Conservation (phyloP, 2,797 vertebrate species). For the Trachops cirrhosus region DNA sequence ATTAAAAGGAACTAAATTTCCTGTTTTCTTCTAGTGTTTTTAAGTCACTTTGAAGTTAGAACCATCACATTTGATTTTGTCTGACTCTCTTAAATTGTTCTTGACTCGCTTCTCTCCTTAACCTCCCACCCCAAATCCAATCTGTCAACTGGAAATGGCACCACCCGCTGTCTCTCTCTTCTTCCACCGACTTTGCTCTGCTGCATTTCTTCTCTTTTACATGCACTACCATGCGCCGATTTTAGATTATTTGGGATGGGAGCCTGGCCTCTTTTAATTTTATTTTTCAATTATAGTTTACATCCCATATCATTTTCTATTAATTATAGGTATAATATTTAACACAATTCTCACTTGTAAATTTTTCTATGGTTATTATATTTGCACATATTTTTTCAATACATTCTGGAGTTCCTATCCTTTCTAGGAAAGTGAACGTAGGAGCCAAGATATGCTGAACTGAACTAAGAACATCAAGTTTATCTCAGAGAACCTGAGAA, state of each 20-base stretch:
- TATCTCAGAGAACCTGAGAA: background rate
- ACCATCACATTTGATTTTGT: background rate
- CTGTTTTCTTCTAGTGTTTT: background rate
- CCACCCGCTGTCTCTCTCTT: background rate
- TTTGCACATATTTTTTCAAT: background rate
- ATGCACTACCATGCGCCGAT: background rate
- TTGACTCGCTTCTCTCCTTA: background rate
- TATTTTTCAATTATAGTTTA: background rate
- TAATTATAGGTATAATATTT: background rate
- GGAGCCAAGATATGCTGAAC: background rate
- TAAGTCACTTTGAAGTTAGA: background rate
- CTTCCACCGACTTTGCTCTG: background rate
- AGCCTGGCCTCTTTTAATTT: background rate
- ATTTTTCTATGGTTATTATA: background rate
- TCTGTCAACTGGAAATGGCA: background rate
- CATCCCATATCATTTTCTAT: background rate
- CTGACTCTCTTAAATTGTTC: background rate
- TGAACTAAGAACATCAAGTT: background rate
- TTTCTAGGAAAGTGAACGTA: background rate
- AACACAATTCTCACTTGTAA: background rate
- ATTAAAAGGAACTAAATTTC: background rate
- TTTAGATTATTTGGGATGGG: background rate
- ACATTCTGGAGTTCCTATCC: background rate
- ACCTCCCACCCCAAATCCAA: background rate
- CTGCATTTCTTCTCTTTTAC: background rate